Conservation (phyloP, 2,113 vertebrate genomes). For the Megaptera novaeangliae region DNA sequence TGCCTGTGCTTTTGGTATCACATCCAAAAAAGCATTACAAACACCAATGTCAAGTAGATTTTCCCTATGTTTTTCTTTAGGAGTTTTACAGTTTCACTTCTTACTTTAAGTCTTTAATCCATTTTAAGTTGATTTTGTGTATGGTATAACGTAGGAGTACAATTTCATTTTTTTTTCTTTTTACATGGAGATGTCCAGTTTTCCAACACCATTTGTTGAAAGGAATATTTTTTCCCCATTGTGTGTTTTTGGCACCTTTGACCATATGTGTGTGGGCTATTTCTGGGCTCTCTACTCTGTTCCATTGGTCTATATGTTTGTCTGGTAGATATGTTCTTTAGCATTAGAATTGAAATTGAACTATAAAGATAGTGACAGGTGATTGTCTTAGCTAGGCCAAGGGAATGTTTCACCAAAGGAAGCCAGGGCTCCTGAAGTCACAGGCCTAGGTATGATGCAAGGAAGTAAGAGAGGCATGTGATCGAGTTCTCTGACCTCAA, state of each 20-base stretch:
- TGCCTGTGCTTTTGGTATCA: not conserved
- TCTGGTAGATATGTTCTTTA: not conserved
- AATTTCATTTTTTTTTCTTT: not conserved
- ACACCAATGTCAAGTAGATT: not conserved
- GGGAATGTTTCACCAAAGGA: not conserved
- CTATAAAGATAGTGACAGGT: not conserved
- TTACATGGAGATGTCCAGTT: not conserved
- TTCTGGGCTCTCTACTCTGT: not conserved
- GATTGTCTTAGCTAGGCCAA: not conserved
- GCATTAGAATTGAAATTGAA: not conserved
- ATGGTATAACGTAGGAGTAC: not conserved
- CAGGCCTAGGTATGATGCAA: not conserved
- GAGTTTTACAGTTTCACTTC: not conserved
- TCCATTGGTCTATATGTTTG: not conserved
- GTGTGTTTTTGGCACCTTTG: not conserved
- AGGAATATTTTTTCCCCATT: not conserved
- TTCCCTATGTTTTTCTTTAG: not conserved
- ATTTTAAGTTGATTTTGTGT: not conserved
- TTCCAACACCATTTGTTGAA: not conserved
- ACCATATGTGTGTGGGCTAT: not conserved
- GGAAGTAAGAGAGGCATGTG: not conserved
- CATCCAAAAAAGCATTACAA: not conserved
- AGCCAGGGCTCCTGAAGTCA: not conserved
- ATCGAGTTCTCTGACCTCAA: not conserved
- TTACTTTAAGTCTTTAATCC: not conserved